A percentile compares a stretch with the other conserved stretches of the same genome.
Conservation (phyloP, 2,888 invertebrate species). For the Sipunculus nudus region DNA sequence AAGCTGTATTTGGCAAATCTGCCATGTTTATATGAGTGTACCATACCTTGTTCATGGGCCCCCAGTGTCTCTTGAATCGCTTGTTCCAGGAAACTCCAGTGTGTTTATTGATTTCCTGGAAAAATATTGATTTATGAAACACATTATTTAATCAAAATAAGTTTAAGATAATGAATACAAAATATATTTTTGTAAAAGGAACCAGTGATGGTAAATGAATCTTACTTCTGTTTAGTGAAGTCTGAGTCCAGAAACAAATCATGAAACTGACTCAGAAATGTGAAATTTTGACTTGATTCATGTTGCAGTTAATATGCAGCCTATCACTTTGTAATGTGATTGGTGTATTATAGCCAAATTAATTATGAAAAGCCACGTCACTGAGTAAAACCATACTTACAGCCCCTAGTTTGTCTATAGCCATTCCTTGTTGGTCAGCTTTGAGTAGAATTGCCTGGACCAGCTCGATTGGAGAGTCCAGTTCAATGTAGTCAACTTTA, state of each 20-base stretch:
- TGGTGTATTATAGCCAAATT: too few relatives aligned
- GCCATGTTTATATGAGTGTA: too few relatives aligned
- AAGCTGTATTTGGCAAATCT: too few relatives aligned
- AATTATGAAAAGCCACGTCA: too few relatives aligned
- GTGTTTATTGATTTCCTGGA: slow-evolving; percentile 60
- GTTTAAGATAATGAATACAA: neutral
- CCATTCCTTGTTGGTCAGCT: slow-evolving; percentile 41
- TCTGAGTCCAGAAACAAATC: too few relatives aligned
- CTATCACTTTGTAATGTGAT: too few relatives aligned
- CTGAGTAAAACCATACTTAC: slow-evolving; percentile 51
- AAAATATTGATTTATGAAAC: slow-evolving; percentile 14
- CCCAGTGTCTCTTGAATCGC: slow-evolving; percentile 60
- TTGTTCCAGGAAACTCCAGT: slow-evolving; percentile 66
- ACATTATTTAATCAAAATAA: neutral
- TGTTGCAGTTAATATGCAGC: too few relatives aligned
- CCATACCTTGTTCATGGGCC: slow-evolving; percentile 62
- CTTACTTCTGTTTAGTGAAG: too few relatives aligned
- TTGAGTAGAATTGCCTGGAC: slow-evolving; percentile 50
- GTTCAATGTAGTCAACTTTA: slow-evolving; percentile 45
- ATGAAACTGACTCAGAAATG: too few relatives aligned
- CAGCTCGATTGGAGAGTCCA: slow-evolving; percentile 56
- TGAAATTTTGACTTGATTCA: too few relatives aligned
- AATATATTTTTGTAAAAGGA: neutral
- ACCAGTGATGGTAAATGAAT: too few relatives aligned
- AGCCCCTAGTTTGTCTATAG: slow-evolving; percentile 53